These are phyloP conservation scores for Podabrus alpinus DNA, from an alignment of 2,888 invertebrate genomes.

Conservation along the genomic window DNA sequence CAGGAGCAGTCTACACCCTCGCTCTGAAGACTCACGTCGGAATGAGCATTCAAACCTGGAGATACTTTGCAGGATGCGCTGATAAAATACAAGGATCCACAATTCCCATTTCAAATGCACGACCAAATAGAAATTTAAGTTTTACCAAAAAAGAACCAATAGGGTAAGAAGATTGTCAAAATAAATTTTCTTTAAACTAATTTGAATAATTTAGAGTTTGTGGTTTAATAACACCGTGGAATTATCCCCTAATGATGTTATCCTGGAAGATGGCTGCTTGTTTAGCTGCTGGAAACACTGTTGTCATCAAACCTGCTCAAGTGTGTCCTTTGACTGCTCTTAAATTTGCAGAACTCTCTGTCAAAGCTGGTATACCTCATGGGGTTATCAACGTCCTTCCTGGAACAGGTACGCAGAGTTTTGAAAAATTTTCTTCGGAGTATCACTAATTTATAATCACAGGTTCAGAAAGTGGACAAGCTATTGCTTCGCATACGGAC, in stretches of 20 bases:
- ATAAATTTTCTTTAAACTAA: not conserved
- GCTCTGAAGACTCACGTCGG: conserved; percentile 96
- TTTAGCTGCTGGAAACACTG: conserved; percentile 94
- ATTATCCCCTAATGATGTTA: conserved; percentile 98
- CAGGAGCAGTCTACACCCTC: conserved; percentile 95
- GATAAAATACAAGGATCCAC: conserved; percentile 94
- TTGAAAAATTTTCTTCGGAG: not conserved
- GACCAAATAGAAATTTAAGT: conserved; percentile 88
- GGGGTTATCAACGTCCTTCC: conserved; percentile 94
- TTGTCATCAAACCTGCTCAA: conserved; percentile 93
- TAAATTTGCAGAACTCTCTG: conserved; percentile 91
- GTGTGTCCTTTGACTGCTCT: conserved; percentile 91
- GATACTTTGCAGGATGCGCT: conserved; percentile 96
- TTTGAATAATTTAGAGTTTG: conserved; percentile 76
- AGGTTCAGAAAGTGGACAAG: conserved; percentile 82
- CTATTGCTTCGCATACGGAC: conserved; percentile 81
- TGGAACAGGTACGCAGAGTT: conserved; percentile 65
- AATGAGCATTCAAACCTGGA: conserved; percentile 97
- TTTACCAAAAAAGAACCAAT: conserved; percentile 90
- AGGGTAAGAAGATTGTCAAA: conserved; percentile 62
- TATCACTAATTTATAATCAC: conserved; percentile 5
- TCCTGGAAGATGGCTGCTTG: conserved; percentile 99
- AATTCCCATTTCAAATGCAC: conserved; percentile 89
- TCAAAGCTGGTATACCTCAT: conserved; percentile 88
- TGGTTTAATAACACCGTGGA: conserved; percentile 94